A percentile compares a stretch with the other conserved stretches of the same genome.
Conservation (phyloP, 2,797 vertebrate species). For the Artibeus lituratus region DNA sequence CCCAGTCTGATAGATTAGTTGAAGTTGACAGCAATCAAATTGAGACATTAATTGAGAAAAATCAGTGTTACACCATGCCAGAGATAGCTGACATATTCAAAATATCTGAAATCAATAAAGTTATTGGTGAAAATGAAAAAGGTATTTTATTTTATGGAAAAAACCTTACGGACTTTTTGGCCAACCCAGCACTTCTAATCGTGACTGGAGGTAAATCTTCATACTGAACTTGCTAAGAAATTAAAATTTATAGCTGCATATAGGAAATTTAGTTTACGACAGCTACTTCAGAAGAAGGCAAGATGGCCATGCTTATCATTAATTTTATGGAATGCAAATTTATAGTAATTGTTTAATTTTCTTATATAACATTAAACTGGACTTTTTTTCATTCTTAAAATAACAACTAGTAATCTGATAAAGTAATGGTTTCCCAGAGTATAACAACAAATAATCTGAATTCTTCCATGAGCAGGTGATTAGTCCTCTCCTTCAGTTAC, state of each 20-base stretch:
- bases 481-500: neutral
- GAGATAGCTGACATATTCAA: neutral
- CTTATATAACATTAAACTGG: neutral
- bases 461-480: neutral
- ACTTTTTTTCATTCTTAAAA: neutral
- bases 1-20: neutral
- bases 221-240: neutral
- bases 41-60: neutral
- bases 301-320: neutral
- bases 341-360: neutral
- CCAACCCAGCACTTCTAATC: neutral
- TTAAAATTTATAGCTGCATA: neutral
- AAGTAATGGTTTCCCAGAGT: neutral
- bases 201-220: neutral
- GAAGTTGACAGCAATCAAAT: neutral
- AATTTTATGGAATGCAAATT: neutral
- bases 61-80: neutral
- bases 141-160: neutral
- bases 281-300: neutral
- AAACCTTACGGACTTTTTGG: neutral
- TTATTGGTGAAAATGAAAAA: neutral
- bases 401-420: neutral
- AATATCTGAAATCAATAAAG: neutral
- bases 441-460: neutral
- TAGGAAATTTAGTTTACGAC: neutral